Evolutionary conservation across 2,797 vertebrate species (phyloP).

Genomic region (Tapirus indicus): DNA sequence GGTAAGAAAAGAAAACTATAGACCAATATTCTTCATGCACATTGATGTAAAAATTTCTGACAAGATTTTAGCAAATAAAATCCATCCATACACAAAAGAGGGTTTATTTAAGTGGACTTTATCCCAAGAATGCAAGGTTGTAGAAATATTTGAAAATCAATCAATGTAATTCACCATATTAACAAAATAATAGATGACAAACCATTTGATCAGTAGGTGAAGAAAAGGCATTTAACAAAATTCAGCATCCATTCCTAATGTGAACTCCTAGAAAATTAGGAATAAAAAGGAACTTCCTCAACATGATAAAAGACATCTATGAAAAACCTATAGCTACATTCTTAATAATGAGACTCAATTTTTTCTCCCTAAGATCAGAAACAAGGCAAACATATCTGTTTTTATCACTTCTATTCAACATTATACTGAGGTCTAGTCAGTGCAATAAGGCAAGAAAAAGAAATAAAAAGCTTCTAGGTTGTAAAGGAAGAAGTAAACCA

Average conservation of each 20-base stretch:
- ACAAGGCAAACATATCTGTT: background rate
- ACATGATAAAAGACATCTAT: too few species aligned
- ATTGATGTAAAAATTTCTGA: background rate
- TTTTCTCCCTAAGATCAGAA: background rate
- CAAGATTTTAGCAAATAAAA: background rate
- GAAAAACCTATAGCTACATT: background rate
- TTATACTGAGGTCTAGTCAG: background rate
- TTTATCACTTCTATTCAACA: background rate
- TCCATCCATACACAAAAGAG: background rate
- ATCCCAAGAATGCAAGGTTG: background rate
- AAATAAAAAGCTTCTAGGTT: too few species aligned
- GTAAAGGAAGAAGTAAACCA: background rate
- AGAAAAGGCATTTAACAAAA: background rate
- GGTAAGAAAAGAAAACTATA: background rate
- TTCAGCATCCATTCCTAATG: too few species aligned
- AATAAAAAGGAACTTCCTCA: background rate
- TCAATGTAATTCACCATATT: background rate
- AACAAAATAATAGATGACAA: background rate
- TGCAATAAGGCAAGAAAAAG: too few species aligned
- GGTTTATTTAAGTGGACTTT: background rate
- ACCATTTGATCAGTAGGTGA: background rate
- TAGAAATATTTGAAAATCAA: background rate
- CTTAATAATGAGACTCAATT: background rate
- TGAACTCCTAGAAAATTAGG: background rate
- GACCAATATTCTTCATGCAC: background rate